These are phyloP conservation scores for Morus bassanus DNA, from an alignment of 2,797 vertebrate species.

Conservation along the genomic window DNA sequence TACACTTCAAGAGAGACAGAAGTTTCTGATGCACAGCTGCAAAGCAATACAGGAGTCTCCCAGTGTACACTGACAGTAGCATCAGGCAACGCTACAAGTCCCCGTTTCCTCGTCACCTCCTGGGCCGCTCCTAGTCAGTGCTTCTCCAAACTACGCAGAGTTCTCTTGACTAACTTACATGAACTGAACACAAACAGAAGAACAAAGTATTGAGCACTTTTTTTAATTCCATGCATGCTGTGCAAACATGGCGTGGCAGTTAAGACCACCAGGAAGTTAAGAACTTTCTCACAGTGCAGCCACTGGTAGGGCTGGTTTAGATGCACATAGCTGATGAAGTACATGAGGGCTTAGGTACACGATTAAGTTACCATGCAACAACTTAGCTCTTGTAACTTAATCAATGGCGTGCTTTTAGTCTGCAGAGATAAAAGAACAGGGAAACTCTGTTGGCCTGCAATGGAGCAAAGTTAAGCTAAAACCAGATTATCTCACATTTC, in stretches of 20 bases:
- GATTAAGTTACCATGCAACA: not conserved
- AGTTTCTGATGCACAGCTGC: slow-evolving; percentile 6
- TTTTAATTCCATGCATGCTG: not conserved
- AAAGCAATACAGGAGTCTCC: not conserved
- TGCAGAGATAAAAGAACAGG: not conserved
- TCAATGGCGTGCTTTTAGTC: not conserved
- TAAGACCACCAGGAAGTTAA: not conserved
- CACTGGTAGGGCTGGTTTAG: not conserved
- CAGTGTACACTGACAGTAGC: not conserved
- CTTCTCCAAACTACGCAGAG: not conserved
- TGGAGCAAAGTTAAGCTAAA: not conserved
- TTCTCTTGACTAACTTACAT: not conserved
- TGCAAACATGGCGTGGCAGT: slow-evolving; percentile 1
- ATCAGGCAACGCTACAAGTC: not conserved
- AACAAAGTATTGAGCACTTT: slow-evolving; percentile 2
- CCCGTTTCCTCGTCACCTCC: slow-evolving; percentile 12
- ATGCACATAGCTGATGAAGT: not conserved
- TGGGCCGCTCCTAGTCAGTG: slow-evolving; percentile 22
- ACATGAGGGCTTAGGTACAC: not conserved
- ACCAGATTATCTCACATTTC: not conserved
- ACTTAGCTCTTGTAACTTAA: not conserved
- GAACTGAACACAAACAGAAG: slow-evolving; percentile 50
- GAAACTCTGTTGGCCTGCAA: not conserved
- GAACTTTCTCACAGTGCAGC: not conserved
- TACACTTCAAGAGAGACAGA: slow-evolving; percentile 47